These are phyloP conservation scores for Denticeps clupeoides DNA, from an alignment of 2,797 vertebrate genomes.

Conservation along the genomic window DNA sequence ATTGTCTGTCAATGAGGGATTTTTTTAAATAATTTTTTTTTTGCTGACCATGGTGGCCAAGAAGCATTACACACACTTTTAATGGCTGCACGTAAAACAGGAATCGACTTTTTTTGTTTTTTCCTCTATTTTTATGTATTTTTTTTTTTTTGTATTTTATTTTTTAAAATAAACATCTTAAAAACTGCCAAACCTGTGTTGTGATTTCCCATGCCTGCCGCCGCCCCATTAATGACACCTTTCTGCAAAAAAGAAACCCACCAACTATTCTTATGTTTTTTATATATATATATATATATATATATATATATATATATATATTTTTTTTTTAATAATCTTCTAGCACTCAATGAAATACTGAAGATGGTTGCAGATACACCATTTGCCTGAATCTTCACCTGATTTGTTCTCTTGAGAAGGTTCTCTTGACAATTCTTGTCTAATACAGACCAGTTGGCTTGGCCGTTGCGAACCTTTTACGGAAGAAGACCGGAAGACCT, in stretches of 20 bases:
- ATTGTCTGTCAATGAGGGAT: slow-evolving; percentile 46
- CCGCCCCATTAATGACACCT: neutral
- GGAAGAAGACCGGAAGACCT: no score
- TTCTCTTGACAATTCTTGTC: no score
- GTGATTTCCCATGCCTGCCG: neutral
- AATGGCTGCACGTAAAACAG: no score
- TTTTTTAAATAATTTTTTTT: slow-evolving; percentile 43
- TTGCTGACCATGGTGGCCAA: slow-evolving; percentile 23
- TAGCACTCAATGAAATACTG: no score
- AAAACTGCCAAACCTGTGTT: slow-evolving; percentile 42
- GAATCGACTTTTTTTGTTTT: slow-evolving; percentile 49
- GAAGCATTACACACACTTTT: slow-evolving; percentile 19
- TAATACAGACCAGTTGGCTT: no score
- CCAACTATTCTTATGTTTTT: neutral
- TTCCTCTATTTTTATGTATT: slow-evolving; percentile 91
- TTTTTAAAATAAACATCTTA: slow-evolving; percentile 99
- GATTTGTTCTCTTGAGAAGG: no score
- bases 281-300: no score
- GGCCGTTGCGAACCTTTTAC: no score
- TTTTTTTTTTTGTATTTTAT: slow-evolving; percentile 94
- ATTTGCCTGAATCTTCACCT: no score
- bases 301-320: neutral
- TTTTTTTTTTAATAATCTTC: neutral
- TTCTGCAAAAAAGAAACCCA: neutral
- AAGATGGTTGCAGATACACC: no score